A percentile compares a stretch with the other conserved stretches of the same genome.
Evolutionary conservation across 2,797 vertebrate species (phyloP).

Genomic region (Periparus ater): DNA sequence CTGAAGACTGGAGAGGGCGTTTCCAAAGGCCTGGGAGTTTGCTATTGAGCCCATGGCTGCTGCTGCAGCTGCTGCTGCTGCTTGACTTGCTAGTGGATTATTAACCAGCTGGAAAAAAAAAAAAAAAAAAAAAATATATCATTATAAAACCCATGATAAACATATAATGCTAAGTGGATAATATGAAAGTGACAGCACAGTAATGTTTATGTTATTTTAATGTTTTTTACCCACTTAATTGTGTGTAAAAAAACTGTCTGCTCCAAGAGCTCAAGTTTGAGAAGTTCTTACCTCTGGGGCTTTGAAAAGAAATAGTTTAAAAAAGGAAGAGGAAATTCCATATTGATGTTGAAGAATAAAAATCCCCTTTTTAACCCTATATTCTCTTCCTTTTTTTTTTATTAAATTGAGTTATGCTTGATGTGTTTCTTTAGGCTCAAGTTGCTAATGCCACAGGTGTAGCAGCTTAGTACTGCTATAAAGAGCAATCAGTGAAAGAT

Average conservation of each 20-base stretch:
- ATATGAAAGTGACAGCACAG: not conserved
- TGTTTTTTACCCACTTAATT: not conserved
- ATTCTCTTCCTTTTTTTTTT: not conserved
- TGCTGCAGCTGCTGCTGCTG: slow-evolving; percentile 87
- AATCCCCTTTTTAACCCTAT: not conserved
- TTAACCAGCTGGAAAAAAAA: slow-evolving; percentile 84
- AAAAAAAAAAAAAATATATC: slow-evolving; percentile 61
- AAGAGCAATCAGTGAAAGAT: not conserved
- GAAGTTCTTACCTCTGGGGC: not conserved
- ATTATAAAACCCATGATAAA: slow-evolving; percentile 32
- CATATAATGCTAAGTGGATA: not conserved
- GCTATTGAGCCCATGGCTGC: slow-evolving; percentile 93
- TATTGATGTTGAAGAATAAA: not conserved
- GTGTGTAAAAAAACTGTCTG: not conserved
- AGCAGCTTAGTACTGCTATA: not conserved
- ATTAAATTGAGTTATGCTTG: not conserved
- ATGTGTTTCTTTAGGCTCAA: not conserved
- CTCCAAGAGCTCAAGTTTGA: not conserved
- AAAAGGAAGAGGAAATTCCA: not conserved
- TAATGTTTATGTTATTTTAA: not conserved
- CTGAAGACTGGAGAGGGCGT: slow-evolving; percentile 92
- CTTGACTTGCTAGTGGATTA: slow-evolving; percentile 95
- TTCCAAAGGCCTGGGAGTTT: slow-evolving; percentile 94
- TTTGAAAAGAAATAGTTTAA: not conserved
- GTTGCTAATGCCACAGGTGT: not conserved